Evolutionary conservation across 1,140 invertebrate species (phyloP), one percentile per base, ranked within the genome.

Genomic region (Pantala flavescens): DNA sequence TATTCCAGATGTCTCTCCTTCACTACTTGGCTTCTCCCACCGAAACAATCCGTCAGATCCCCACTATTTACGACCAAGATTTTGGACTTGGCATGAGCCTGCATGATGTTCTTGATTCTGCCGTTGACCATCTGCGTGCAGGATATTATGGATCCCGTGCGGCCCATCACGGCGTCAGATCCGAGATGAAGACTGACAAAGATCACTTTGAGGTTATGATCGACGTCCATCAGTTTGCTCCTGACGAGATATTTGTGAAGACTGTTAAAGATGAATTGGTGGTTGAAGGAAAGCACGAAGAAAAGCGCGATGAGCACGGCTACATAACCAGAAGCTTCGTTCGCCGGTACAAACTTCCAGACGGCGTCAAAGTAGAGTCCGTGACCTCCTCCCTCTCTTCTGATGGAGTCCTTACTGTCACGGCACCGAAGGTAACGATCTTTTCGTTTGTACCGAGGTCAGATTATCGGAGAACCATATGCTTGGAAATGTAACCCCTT

Each of bases 61-160:
- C 90, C 21, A 84, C 91, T 70, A 83, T 93, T 19, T 81, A 92
- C 78, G 91, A 93, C 81, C 92, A 93, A 82, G 88, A 93, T 79
- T 93, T 93, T 78, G 91, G 90, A 73, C 86, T 89, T 75, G 90
- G 89, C 0, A 82, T 93, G 12, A 84, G 85, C 74, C 85, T 88
- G 42, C 91, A 93, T 78, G 91, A 93, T 80, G 84, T 93, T 1
- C 19, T 72, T 23, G 89, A 87, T 0, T 74, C 74, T 24, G 74
- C 43, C 5, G 23, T 23, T 24, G 63, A 36, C 2, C 14, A 63
- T 55, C 19, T 92, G 23, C 74, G 24, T 0, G 23, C 21, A n/a
- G 74, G 75, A 23, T 93, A 93, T 81, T 87, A 90, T 80, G 85
- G 91, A 63, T 90, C 91, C 3, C 92, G 90, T 90, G 24, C 73